These are phyloP conservation scores for Kryphioiulus occultus DNA, from an alignment of 2,888 invertebrate species.

Conservation along the genomic window DNA sequence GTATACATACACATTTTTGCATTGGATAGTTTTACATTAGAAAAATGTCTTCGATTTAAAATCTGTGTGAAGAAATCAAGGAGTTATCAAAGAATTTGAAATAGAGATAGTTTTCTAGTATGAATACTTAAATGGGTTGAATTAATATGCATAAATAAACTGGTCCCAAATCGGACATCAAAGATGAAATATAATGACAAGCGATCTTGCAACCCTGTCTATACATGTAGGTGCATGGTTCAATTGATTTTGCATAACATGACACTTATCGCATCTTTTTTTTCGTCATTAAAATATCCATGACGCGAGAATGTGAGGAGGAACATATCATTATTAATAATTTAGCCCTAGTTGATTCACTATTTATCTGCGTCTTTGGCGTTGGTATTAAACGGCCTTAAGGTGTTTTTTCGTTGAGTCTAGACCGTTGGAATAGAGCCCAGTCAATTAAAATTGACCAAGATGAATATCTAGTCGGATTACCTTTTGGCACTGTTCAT, in stretches of 20 bases:
- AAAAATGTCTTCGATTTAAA: no score
- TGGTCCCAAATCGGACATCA: neutral
- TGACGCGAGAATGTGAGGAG: neutral
- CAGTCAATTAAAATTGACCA: constrained; percentile 28
- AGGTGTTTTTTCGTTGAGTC: neutral
- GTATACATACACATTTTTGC: no score
- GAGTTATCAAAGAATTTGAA: no score
- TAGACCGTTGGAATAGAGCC: neutral
- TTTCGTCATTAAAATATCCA: neutral
- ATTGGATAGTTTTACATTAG: no score
- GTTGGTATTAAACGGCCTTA: neutral
- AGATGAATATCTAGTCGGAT: constrained; percentile 25
- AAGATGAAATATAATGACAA: neutral
- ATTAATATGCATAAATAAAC: neutral
- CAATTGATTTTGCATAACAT: constrained; percentile 6
- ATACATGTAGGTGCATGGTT: no score
- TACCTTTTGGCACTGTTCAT: neutral
- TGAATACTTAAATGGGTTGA: no score
- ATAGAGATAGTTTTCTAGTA: no score
- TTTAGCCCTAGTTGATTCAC: neutral
- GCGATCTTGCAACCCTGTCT: neutral
- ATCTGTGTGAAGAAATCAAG: no score
- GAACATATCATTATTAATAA: constrained; percentile 2
- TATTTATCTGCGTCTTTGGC: neutral
- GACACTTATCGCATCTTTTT: neutral